phyloP scores from a whole-genome alignment of 2,888 invertebrate genomes.

The Nephrotoma flavescens region DNA sequence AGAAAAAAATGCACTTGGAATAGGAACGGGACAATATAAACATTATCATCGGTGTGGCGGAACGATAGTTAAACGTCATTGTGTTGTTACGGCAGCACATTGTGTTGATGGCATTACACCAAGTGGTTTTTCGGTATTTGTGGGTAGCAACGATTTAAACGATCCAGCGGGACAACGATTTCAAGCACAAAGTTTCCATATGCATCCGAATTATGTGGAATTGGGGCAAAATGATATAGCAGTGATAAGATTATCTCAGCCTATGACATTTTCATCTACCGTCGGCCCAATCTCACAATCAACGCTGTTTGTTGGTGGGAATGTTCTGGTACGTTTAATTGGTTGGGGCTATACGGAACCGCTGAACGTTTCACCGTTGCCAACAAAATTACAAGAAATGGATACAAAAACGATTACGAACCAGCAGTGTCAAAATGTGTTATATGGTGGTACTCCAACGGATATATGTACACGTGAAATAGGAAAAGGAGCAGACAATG shows the following conservation, averaged over 20 bases:
- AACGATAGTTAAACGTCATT: no score
- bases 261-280: neutral
- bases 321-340: neutral
- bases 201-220: neutral
- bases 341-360: neutral
- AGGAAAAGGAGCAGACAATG: slow-evolving; percentile 4
- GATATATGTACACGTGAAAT: slow-evolving; percentile 2
- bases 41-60: no score
- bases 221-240: neutral
- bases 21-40: no score
- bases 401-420: neutral
- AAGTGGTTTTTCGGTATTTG: neutral
- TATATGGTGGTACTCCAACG: neutral
- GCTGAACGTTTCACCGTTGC: neutral
- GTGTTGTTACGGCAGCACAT: slow-evolving; percentile 7
- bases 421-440: neutral
- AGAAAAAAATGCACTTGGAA: no score
- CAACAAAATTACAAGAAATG: neutral
- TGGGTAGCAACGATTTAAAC: neutral
- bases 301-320: neutral
- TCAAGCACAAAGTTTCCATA: neutral
- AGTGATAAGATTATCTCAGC: neutral
- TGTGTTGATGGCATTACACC: neutral
- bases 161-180: neutral
- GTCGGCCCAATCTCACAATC: neutral